Conservation (phyloP, 2,888 invertebrate genomes). For the Pseudanteris insignis region DNA sequence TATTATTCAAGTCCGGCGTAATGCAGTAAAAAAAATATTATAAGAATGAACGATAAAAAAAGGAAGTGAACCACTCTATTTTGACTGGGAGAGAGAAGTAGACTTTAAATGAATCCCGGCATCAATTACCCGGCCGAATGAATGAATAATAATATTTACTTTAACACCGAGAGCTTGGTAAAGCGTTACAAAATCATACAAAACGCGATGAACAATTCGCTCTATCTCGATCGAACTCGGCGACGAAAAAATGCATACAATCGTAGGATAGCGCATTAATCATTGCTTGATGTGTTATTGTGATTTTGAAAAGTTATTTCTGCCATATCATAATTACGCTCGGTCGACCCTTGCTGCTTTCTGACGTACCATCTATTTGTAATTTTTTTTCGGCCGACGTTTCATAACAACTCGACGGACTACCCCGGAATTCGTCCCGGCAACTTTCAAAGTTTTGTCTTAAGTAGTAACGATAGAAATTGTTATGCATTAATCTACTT, state of each 20-base stretch:
- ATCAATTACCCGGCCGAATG: too few species aligned
- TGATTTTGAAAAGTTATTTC: constrained; percentile 7
- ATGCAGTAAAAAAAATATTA: too few species aligned
- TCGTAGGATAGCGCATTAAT: background rate
- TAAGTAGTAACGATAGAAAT: constrained; percentile 38
- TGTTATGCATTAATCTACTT: constrained; percentile 20
- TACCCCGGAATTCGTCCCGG: constrained; percentile 12
- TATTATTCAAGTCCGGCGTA: too few species aligned
- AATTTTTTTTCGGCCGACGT: constrained; percentile 6
- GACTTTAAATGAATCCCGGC: too few species aligned
- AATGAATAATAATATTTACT: too few species aligned
- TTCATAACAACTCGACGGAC: constrained; percentile 11
- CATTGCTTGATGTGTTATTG: constrained; percentile 4
- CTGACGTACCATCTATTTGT: constrained; percentile 14
- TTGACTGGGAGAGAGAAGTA: too few species aligned
- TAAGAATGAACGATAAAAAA: too few species aligned
- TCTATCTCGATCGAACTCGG: background rate
- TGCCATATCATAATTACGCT: constrained; percentile 9
- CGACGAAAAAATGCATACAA: background rate
- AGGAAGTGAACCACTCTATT: too few species aligned
- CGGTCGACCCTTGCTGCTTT: constrained; percentile 1
- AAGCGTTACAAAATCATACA: too few species aligned
- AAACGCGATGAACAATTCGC: background rate
- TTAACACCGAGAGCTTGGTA: too few species aligned
- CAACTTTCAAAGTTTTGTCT: too few species aligned